Evolutionary conservation across 2,888 invertebrate species (phyloP).

Genomic region (Tortricodes alternella): DNA sequence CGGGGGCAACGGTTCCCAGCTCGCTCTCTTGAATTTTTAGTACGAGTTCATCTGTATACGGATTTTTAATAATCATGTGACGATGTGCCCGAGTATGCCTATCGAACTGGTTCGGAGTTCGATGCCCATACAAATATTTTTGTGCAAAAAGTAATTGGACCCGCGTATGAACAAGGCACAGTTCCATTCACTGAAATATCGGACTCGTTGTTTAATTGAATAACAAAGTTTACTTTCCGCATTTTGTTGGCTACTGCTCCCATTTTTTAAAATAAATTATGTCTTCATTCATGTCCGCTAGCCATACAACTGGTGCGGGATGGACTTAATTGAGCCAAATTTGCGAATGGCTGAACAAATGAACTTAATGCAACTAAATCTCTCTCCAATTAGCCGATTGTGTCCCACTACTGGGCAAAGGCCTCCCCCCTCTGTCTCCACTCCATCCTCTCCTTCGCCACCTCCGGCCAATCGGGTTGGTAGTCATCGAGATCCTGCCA

Average conservation of each 20-base stretch:
- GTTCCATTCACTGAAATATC: conserved; percentile 30
- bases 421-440: too few relatives aligned
- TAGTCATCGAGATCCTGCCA: too few relatives aligned
- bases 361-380: too few relatives aligned
- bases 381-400: too few relatives aligned
- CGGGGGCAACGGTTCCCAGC: conserved; percentile 60
- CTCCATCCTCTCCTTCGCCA: too few relatives aligned
- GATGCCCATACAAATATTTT: conserved; percentile 31
- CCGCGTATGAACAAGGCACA: conserved; percentile 9
- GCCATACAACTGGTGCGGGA: too few relatives aligned
- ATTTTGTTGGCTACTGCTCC: not conserved
- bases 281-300: not conserved
- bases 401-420: too few relatives aligned
- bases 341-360: too few relatives aligned
- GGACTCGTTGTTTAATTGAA: conserved; percentile 26
- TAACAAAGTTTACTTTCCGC: conserved; percentile 21
- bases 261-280: not conserved
- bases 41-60: conserved; percentile 43
- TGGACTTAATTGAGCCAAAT: too few relatives aligned
- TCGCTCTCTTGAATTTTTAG: conserved; percentile 63
- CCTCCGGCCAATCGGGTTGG: too few relatives aligned
- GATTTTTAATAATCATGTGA: conserved; percentile 35
- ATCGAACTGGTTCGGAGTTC: conserved; percentile 31
- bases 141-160: conserved; percentile 29
- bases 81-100: conserved; percentile 26